Evolutionary conservation across 1,140 invertebrate species (phyloP).

Genomic region (Metopolophium dirhodum): DNA sequence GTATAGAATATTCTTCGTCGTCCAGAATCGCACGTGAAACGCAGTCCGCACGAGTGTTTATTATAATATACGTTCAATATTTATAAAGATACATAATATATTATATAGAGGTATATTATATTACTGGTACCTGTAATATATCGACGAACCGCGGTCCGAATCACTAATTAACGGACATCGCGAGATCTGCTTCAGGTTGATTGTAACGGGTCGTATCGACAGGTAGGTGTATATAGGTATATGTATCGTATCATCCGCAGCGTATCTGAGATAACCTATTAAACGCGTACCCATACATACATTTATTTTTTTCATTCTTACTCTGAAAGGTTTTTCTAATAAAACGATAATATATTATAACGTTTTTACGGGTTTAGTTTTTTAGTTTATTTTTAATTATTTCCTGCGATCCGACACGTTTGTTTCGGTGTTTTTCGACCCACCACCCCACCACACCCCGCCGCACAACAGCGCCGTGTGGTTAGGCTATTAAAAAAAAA

Average conservation of each 20-base stretch:
- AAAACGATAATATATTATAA: not conserved
- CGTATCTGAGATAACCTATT: not conserved
- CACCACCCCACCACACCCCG: not conserved
- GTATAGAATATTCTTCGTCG: not conserved
- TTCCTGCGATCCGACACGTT: not conserved
- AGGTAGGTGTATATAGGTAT: not conserved
- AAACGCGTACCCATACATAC: not conserved
- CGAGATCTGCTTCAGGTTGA: not conserved
- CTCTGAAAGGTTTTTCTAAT: slow-evolving; percentile 36
- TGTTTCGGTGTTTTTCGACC: not conserved
- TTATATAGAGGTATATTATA: not conserved
- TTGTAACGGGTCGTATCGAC: not conserved
- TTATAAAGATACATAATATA: not conserved
- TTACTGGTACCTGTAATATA: not conserved
- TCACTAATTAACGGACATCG: slow-evolving; percentile 41
- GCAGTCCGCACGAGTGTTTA: not conserved
- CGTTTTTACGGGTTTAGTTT: not conserved
- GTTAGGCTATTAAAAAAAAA: not conserved
- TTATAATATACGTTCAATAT: not conserved
- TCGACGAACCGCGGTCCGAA: not conserved
- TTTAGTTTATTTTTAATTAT: not conserved
- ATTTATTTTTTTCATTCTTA: not conserved
- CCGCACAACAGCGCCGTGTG: rapidly evolving
- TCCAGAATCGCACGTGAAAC: not conserved
- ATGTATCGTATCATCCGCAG: not conserved